phyloP scores from a whole-genome alignment of 1,140 invertebrate species.

The Caenorhabditis remanei region DNA sequence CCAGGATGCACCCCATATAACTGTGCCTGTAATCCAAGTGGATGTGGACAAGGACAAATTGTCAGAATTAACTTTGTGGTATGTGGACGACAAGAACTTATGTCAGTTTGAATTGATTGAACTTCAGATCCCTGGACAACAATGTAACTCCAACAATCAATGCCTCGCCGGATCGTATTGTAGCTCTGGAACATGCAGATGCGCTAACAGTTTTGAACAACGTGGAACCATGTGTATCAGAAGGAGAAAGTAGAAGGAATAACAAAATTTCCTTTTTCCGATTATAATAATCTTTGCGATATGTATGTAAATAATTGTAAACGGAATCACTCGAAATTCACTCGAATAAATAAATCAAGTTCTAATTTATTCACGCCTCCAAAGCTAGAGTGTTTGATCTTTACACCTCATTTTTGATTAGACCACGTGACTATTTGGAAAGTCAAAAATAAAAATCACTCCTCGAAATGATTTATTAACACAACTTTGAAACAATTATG shows the following conservation, averaged over 20 bases:
- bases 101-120: too few relatives aligned
- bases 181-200: slow-evolving; percentile 38
- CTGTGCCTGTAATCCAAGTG: slow-evolving; percentile 35
- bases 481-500: not conserved
- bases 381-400: not conserved
- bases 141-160: slow-evolving; percentile 34
- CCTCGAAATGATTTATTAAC: not conserved
- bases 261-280: not conserved
- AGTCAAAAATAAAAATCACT: not conserved
- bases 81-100: not conserved
- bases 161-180: slow-evolving; percentile 35
- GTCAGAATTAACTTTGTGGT: slow-evolving; percentile 52
- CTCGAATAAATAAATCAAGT: slow-evolving; percentile 28
- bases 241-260: slow-evolving; percentile 12
- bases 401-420: not conserved
- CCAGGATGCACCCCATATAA: slow-evolving; percentile 37
- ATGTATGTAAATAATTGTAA: slow-evolving; percentile 57
- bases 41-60: slow-evolving; percentile 45
- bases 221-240: slow-evolving; percentile 50
- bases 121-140: slow-evolving; percentile 41
- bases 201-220: slow-evolving; percentile 46
- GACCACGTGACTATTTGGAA: not conserved
- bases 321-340: slow-evolving; percentile 41
- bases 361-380: slow-evolving; percentile 8
- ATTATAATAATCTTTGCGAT: slow-evolving; percentile 43